Conservation (phyloP, 2,888 invertebrate genomes). For the Noctua pronuba region DNA sequence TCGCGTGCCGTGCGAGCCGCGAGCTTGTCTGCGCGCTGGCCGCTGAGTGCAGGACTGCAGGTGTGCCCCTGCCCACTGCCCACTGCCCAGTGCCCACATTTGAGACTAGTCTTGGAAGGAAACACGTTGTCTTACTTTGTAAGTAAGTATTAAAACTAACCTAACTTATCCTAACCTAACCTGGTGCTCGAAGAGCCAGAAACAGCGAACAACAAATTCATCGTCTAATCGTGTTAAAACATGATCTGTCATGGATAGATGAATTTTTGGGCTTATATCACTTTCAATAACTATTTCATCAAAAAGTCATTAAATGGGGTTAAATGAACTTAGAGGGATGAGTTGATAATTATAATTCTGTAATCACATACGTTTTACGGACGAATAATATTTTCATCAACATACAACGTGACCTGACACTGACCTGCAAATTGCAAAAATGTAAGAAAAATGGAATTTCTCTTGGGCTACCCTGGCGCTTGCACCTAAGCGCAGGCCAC, state of each 20-base stretch:
- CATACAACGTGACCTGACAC: too few species aligned
- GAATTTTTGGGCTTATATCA: neutral
- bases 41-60: too few species aligned
- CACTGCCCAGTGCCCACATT: neutral
- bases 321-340: too few species aligned
- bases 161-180: neutral
- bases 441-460: too few species aligned
- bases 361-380: too few species aligned
- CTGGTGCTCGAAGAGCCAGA: neutral
- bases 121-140: neutral
- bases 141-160: neutral
- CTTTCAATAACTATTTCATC: too few species aligned
- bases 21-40: neutral
- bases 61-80: neutral
- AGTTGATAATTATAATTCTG: too few species aligned
- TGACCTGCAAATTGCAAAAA: too few species aligned
- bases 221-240: neutral
- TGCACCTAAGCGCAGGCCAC: too few species aligned
- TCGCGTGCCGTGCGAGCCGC: neutral
- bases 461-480: too few species aligned
- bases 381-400: too few species aligned
- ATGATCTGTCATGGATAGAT: constrained; percentile 7
- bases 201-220: neutral
- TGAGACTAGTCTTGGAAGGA: neutral
- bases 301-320: too few species aligned